Base-by-base conservation (phyloP, 2,797 vertebrate species). In the Xyrichtys novacula region DNA sequence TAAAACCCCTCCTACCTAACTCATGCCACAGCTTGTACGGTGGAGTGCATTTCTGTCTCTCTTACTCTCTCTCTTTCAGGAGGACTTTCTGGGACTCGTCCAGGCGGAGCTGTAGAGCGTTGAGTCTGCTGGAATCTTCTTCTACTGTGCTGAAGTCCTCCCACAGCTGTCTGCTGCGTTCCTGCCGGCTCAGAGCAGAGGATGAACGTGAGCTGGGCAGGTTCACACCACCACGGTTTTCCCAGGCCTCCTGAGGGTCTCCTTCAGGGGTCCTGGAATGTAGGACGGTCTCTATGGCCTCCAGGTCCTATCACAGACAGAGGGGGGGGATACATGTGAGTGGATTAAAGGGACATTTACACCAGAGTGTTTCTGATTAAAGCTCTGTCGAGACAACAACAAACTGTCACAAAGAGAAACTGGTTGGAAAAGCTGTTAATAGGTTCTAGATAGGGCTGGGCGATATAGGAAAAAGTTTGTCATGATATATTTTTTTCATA, bases 11-110 rank as follows among this genome's bases (percentile, higher is more conserved):
- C n/a, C n/a, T n/a, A n/a, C n/a, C n/a, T n/a, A n/a, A 8, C 25
- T 19, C n/a, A 40, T 14, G 6, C 1, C 0, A 38, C 6, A 48
- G 10, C 10, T 2, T 19, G 11, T n/a, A 31, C 5, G 7, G 9
- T n/a, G n/a, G n/a, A n/a, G n/a, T n/a, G 11, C 3, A 31, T 5
- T 19, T 16, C n/a, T 4, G 7, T 44, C 42, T 36, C 19, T 49
- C 96, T 95, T 90, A 96, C 96, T 97, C 96, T 81, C 96, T 83
- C 69, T 96, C 96, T 72, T 96, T 97, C 50, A 96, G 92, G 44
- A 97, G 91, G 86, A 96, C 95, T 84, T 98, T 98, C 84, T 98
- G 97, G 55, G 96, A 96, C 70, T 99, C 96, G 0, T 99, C 97
- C 66, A 99, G 93, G 47, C 97, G 93, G 16, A 99, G 95, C 83